Percentiles rank a stretch among this genome's conserved stretches.
These are phyloP conservation scores for Anguilla marmorata DNA, from an alignment of 2,797 vertebrate species.

Conservation along the genomic window DNA sequence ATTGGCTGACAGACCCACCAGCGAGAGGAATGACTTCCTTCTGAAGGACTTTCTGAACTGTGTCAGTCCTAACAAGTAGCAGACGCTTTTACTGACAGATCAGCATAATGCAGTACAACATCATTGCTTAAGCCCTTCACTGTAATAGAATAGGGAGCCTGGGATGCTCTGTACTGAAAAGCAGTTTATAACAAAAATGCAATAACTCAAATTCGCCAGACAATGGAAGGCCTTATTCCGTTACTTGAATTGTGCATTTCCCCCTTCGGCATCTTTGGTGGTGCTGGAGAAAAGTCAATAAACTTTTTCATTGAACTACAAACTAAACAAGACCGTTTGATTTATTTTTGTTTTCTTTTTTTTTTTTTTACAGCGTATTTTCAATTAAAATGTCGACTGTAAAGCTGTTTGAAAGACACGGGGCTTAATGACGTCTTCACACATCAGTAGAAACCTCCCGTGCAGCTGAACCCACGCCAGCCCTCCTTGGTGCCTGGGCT, in stretches of 20 bases:
- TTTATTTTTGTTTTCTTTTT: constrained; percentile 3
- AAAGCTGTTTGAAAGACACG: constrained; percentile 19
- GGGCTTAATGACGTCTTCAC: constrained; percentile 28
- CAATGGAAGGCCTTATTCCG: neutral
- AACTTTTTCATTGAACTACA: neutral
- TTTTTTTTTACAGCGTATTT: neutral
- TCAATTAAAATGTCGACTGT: constrained; percentile 15
- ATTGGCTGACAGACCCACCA: neutral
- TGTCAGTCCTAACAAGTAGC: constrained; percentile 15
- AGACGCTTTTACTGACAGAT: constrained; percentile 12
- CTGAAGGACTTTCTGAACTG: neutral
- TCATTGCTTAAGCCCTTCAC: neutral
- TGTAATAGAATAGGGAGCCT: neutral
- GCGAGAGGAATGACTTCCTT: neutral
- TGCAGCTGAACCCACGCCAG: constrained; percentile 2
- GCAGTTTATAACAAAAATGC: constrained; percentile 18
- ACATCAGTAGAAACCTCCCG: constrained; percentile 29
- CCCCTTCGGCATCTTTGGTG: constrained; percentile 18
- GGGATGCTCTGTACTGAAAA: neutral
- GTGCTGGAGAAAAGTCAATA: neutral
- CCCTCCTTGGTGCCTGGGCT: neutral
- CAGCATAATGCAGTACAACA: neutral
- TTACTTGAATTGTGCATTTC: constrained; percentile 1
- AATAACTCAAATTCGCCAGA: neutral
- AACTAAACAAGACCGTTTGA: constrained; percentile 2